Conservation (phyloP, 2,888 invertebrate genomes). For the Cyclophora punctaria region DNA sequence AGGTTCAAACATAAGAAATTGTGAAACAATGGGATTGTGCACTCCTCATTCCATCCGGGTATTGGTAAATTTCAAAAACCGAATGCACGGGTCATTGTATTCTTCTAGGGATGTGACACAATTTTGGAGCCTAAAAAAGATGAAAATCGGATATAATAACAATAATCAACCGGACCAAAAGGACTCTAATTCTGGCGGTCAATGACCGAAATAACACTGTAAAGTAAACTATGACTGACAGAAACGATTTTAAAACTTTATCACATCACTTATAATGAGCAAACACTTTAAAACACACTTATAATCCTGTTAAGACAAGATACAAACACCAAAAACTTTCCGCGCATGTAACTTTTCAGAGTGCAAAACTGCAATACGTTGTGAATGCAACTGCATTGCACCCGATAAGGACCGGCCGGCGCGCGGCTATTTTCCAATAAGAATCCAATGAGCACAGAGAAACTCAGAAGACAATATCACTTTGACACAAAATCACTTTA, state of each 20-base stretch:
- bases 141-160: slow-evolving; percentile 58
- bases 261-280: slow-evolving; percentile 56
- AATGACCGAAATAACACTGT: slow-evolving; percentile 74
- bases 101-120: slow-evolving; percentile 64
- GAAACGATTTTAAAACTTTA: slow-evolving; percentile 49
- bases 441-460: slow-evolving; percentile 58
- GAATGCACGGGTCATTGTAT: slow-evolving; percentile 66
- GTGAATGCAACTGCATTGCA: slow-evolving; percentile 75
- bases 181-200: slow-evolving; percentile 72
- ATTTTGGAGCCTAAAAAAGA: slow-evolving; percentile 54
- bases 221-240: slow-evolving; percentile 55
- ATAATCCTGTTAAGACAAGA: slow-evolving; percentile 44
- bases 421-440: slow-evolving; percentile 67
- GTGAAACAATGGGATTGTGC: slow-evolving; percentile 72
- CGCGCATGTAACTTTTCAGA: slow-evolving; percentile 66
- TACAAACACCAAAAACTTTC: slow-evolving; percentile 66
- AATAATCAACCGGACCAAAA: slow-evolving; percentile 51
- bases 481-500: slow-evolving; percentile 57
- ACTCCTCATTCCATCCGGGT: slow-evolving; percentile 73
- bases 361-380: slow-evolving; percentile 76
- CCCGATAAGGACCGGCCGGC: slow-evolving; percentile 75
- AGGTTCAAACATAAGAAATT: slow-evolving; percentile 74
- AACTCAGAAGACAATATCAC: slow-evolving; percentile 50
- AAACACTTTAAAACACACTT: slow-evolving; percentile 60
- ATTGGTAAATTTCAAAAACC: slow-evolving; percentile 68